Conservation (phyloP, 2,888 invertebrate genomes). For the Caenorhabditis plicata region DNA sequence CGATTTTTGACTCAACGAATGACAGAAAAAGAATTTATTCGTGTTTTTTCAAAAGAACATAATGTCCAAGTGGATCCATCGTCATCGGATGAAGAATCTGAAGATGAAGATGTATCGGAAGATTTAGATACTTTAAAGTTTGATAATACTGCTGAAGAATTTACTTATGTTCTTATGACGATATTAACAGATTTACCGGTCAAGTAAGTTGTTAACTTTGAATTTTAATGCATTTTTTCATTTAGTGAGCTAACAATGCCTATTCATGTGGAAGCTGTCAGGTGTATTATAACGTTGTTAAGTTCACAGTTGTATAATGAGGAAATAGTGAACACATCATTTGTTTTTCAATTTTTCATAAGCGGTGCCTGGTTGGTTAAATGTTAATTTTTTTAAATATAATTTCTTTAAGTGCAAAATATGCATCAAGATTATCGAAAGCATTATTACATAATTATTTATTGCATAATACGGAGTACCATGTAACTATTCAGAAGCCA, state of each 20-base stretch:
- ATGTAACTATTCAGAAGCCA: conserved; percentile 66
- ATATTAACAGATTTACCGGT: conserved; percentile 80
- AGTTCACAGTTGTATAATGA: conserved; percentile 69
- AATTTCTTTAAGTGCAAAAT: conserved; percentile 64
- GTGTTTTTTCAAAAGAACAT: conserved; percentile 37
- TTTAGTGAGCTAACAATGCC: conserved; percentile 56
- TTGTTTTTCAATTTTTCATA: conserved; percentile 67
- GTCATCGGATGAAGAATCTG: conserved; percentile 16
- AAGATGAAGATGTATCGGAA: conserved; percentile 1
- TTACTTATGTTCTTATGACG: conserved; percentile 78
- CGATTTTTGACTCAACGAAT: conserved; percentile 89
- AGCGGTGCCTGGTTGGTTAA: conserved; percentile 36
- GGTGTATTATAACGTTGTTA: conserved; percentile 67
- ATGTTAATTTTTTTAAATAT: conserved; percentile 18
- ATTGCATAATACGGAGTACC: conserved; percentile 60
- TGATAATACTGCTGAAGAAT: conserved; percentile 73
- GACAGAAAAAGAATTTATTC: conserved; percentile 81
- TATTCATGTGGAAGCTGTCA: conserved; percentile 67
- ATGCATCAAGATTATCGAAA: conserved; percentile 64
- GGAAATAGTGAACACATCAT: conserved; percentile 65
- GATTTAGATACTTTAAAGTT: conserved; percentile 51
- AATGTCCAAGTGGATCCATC: too few species aligned
- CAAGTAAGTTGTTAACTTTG: conserved; percentile 71
- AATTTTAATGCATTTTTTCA: background rate
- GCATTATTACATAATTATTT: conserved; percentile 67